phyloP scores from a whole-genome alignment of 2,888 invertebrate species.

The Dryomyza anilis region DNA sequence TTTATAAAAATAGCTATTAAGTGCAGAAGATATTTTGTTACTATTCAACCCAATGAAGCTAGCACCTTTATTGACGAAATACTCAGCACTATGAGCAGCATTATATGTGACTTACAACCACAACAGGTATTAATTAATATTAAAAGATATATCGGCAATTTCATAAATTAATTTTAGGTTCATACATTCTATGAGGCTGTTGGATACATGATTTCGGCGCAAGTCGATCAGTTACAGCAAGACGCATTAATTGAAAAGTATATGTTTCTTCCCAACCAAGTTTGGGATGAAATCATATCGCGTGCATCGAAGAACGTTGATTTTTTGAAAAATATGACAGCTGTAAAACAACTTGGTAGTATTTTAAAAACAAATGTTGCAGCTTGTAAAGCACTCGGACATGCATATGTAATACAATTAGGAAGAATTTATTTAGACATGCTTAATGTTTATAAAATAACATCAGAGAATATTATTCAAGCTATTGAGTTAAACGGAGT shows the following conservation, averaged over 20 bases:
- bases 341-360: conserved; percentile 95
- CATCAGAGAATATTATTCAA: conserved; percentile 92
- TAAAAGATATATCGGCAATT: background rate
- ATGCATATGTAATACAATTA: conserved; percentile 92
- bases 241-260: conserved; percentile 96
- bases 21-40: conserved; percentile 97
- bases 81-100: conserved; percentile 91
- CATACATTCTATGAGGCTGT: conserved; percentile 99
- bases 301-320: conserved; percentile 97
- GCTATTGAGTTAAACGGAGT: conserved; percentile 95
- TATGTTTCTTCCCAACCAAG: conserved; percentile 96
- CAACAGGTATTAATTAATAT: conserved; percentile 76
- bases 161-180: conserved; percentile 45
- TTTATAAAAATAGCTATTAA: conserved; percentile 99
- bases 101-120: conserved; percentile 98
- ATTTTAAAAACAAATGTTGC: conserved; percentile 98
- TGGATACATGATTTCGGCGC: conserved; percentile 98
- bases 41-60: conserved; percentile 92
- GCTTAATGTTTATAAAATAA: conserved; percentile 98
- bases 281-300: conserved; percentile 97
- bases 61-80: conserved; percentile 99
- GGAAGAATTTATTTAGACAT: conserved; percentile 98
- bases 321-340: conserved; percentile 92
- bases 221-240: conserved; percentile 87
- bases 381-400: conserved; percentile 97